Evolutionary conservation across 2,113 vertebrate genomes (phyloP).

Genomic region (Smithornis capensis): DNA sequence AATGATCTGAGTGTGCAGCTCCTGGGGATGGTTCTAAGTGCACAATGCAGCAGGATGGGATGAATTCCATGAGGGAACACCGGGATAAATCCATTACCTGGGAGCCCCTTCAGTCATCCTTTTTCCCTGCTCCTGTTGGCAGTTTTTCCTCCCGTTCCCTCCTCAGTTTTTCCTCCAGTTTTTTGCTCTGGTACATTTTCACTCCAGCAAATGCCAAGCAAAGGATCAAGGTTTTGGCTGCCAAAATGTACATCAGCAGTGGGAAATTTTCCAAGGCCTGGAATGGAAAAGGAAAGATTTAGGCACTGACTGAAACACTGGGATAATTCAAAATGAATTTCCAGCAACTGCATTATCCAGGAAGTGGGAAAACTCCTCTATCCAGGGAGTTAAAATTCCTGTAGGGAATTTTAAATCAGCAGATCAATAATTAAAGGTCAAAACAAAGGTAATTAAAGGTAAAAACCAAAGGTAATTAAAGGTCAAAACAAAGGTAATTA

Average conservation of each 20-base stretch:
- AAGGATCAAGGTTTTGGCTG: constrained; percentile 90
- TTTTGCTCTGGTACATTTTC: constrained; percentile 89
- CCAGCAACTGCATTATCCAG: neutral
- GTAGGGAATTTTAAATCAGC: neutral
- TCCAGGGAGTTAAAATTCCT: neutral
- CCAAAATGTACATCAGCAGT: constrained; percentile 91
- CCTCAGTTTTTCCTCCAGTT: constrained; percentile 76
- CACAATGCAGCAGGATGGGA: neutral
- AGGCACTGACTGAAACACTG: neutral
- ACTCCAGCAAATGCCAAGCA: constrained; percentile 89
- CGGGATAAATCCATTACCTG: neutral
- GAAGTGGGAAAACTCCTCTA: neutral
- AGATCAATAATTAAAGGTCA: neutral
- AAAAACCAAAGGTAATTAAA: too few species aligned
- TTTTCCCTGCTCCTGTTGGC: constrained; percentile 69
- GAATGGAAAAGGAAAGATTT: neutral
- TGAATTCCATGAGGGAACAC: neutral
- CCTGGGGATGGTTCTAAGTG: neutral
- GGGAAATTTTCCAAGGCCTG: constrained; percentile 90
- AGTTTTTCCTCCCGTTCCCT: constrained; percentile 65
- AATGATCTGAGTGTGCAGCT: neutral
- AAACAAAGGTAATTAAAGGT: too few species aligned
- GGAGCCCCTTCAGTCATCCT: constrained; percentile 74
- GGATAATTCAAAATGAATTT: neutral
- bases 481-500: too few species aligned